Base-by-base conservation (phyloP, 2,113 vertebrate species). In the Ibidorhyncha struthersii region DNA sequence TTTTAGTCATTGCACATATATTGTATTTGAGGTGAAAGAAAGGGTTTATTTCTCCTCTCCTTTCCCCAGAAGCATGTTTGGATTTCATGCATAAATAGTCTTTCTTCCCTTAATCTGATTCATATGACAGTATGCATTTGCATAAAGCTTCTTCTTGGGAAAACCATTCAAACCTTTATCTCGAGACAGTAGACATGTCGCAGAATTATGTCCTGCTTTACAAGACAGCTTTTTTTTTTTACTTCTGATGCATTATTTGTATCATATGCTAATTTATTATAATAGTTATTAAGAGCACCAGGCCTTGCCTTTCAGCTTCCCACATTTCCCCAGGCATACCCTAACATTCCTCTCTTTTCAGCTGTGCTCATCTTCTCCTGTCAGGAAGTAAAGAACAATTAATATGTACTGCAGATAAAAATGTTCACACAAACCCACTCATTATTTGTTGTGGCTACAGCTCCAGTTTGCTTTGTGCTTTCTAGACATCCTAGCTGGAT, bases 31-130 rank as follows among this genome's bases (percentile, higher is more conserved):
- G 86, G 80, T 82, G 83, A 92, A 94, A 96, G 80, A 91, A 96
- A 92, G 41, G 32, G 69, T 94, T 95, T 95, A 84, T 93, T 96
- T 96, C 50, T 94, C 86, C 63, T 94, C 63, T 94, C 21, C 88
- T 86, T 94, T 92, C 72, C 85, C 36, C 66, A 95, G 85, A 94
- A 97, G 67, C 71, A 88, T 96, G 89, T 97, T 97, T 97, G 89
- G 89, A 98, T 97, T 97, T 97, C 78, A 96, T 96, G 91, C 94
- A 96, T 96, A 97, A 97, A 97, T 96, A 96, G 73, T 52, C 86
- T 87, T 95, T 96, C 71, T 95, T 95, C 71, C 58, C 47, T 86
- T 96, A 96, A 96, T 96, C 94, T 91, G 90, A 94, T 97, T 96
- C 97, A 97, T 59, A 97, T 95, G 96, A 94, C 95, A 94, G 80